Percentiles rank a stretch among this genome's conserved stretches.
Conservation (phyloP, 1,140 invertebrate genomes). For the Hyphantria cunea region DNA sequence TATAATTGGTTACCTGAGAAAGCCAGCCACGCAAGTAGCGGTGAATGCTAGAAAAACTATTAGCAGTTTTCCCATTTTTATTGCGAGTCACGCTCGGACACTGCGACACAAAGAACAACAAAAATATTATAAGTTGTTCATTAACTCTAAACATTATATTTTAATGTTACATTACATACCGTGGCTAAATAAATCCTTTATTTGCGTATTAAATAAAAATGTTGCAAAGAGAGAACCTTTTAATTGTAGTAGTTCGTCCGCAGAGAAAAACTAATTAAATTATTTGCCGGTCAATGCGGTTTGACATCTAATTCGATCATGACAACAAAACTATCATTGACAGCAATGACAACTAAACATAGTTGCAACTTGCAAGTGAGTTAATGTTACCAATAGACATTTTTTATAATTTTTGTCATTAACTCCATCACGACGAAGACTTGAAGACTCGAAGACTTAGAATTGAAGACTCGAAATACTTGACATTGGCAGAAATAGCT, state of each 20-base stretch:
- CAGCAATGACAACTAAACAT: too few relatives aligned
- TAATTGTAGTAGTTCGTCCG: slow-evolving; percentile 8
- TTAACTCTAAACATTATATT: background rate
- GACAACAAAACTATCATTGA: background rate
- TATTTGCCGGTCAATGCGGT: slow-evolving; percentile 16
- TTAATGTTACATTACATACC: background rate
- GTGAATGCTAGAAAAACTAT: slow-evolving; percentile 50
- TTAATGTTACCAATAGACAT: too few relatives aligned
- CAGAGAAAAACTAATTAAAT: slow-evolving; percentile 15
- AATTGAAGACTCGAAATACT: too few relatives aligned
- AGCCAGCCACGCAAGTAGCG: slow-evolving; percentile 47
- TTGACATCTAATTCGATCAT: background rate
- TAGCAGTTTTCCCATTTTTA: slow-evolving; percentile 51
- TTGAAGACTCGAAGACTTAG: too few relatives aligned
- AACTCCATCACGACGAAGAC: too few relatives aligned
- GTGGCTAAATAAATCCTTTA: background rate
- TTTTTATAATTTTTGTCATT: too few relatives aligned
- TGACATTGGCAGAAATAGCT: too few relatives aligned
- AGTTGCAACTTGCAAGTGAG: too few relatives aligned
- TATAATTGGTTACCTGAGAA: slow-evolving; percentile 45
- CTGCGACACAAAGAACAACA: slow-evolving; percentile 30
- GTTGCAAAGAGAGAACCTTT: slow-evolving; percentile 3
- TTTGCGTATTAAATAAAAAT: background rate
- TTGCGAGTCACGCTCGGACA: slow-evolving; percentile 48
- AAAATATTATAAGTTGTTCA: background rate